Evolutionary conservation across 1,140 invertebrate genomes (phyloP).

Genomic region (Tribolium castaneum): DNA sequence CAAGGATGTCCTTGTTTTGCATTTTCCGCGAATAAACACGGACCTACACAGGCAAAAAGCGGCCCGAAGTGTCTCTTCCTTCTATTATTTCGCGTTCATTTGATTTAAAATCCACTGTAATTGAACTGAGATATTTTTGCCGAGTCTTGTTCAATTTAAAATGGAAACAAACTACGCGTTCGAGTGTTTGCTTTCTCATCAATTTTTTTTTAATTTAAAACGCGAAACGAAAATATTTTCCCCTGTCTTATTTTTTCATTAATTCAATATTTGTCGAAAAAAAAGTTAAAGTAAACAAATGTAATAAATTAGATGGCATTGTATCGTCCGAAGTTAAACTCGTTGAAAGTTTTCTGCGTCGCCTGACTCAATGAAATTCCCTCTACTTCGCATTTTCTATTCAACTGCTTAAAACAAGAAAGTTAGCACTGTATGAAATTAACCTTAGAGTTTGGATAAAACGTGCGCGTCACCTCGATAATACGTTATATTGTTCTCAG

Average conservation of each 20-base stretch:
- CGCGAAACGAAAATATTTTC: too few relatives aligned
- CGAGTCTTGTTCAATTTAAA: background rate
- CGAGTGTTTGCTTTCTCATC: too few relatives aligned
- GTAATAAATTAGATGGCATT: slow-evolving; percentile 47
- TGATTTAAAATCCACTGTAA: slow-evolving; percentile 38
- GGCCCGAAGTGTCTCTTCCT: background rate
- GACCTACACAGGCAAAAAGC: slow-evolving; percentile 10
- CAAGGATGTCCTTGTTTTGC: slow-evolving; percentile 31
- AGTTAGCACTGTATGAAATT: slow-evolving; percentile 52
- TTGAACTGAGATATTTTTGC: slow-evolving; percentile 30
- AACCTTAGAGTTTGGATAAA: slow-evolving; percentile 45
- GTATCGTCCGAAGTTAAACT: slow-evolving; percentile 49
- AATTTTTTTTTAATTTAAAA: too few relatives aligned
- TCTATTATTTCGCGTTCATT: slow-evolving; percentile 34
- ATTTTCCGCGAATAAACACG: slow-evolving; percentile 40
- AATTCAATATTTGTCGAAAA: slow-evolving; percentile 22
- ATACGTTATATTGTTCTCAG: slow-evolving; percentile 48
- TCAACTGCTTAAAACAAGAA: slow-evolving; percentile 50
- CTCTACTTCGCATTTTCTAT: slow-evolving; percentile 49
- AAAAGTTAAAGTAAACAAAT: slow-evolving; percentile 45
- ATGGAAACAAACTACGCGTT: background rate
- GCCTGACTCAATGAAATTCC: slow-evolving; percentile 50
- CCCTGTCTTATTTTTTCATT: too few relatives aligned
- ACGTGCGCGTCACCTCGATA: slow-evolving; percentile 45
- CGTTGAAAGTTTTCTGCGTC: slow-evolving; percentile 47